Base-by-base conservation (phyloP, 1,140 invertebrate species). In the Bicyclus anynana region DNA sequence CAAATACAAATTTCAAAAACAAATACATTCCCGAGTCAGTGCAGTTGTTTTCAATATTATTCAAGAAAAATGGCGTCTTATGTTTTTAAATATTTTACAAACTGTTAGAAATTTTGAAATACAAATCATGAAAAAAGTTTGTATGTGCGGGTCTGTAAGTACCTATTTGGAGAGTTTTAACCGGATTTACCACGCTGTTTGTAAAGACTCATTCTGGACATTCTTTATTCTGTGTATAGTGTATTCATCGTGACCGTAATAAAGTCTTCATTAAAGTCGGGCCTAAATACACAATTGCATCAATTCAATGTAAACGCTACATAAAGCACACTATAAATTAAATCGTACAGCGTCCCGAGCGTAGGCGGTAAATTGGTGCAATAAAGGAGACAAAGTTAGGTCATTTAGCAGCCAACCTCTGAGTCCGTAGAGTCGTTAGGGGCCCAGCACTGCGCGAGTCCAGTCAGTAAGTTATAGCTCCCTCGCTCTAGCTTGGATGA, bases 381-480 rank as follows among this genome's bases (percentile, higher is more conserved):
- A 51, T 49, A 42, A 56, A 47, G 20, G 20, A 47, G 38, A 54
- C 52, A 54, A 54, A 54, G 40, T 54, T 54, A 54, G 42, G 27
- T 33, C 52, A 46, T 54, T 54, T 44, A 54, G 13, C 16, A 44
- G 16, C 44, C 26, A 33, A 50, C 27, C 33, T 21, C 35, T 35
- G 20, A 23, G 29, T 23, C 29, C 38, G 20, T 33, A 44, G 26
- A 54, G 40, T 16, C 38, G 12, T 38, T 38, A 38, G 35, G 16
- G 10, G 13, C 26, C 27, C 40, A 12, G 40, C 40, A n/a, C 42
- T 61, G 35, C 64, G 16, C 4, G 61, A 49, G 67, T 7, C 53
- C 62, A 44, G 52, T 70, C 61, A 64, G 61, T 64, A 56, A 67
- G 58, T 70, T 70, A 70, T 67, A 48, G 64, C 44, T 55, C 61